Evolutionary conservation across 92 coral and sea anemone genomes (phyloP).

Genomic region (Palythoa heliodiscus): DNA sequence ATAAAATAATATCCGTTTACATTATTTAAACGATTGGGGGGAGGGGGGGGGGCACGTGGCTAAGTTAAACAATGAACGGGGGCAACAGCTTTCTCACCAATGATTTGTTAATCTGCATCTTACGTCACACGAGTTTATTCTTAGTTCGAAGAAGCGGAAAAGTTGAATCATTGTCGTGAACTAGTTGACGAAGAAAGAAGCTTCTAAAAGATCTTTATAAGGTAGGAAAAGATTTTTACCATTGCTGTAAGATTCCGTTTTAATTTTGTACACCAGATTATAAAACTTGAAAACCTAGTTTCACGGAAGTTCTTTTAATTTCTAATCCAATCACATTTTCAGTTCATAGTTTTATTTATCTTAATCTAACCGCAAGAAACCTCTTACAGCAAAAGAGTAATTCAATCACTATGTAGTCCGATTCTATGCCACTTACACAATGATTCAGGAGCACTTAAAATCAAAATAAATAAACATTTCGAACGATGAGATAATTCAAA

Average conservation of each 20-base stretch:
- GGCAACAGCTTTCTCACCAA: too few relatives aligned
- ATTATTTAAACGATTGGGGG: too few relatives aligned
- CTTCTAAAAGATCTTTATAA: neutral
- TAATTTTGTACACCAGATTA: neutral
- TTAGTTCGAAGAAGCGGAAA: neutral
- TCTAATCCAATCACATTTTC: neutral
- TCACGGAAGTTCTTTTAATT: neutral
- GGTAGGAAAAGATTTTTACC: neutral
- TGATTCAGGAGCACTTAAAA: neutral
- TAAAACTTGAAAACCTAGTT: neutral
- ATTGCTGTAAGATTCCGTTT: neutral
- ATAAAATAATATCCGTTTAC: too few relatives aligned
- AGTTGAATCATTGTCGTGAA: neutral
- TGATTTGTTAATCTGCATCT: too few relatives aligned
- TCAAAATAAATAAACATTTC: neutral
- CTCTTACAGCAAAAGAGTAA: neutral
- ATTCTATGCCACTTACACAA: neutral
- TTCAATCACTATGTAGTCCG: neutral
- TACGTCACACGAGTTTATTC: neutral
- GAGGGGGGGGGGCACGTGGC: too few relatives aligned
- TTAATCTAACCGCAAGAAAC: neutral
- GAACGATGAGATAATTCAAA: too few relatives aligned
- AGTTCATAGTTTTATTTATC: neutral
- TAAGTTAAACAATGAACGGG: too few relatives aligned
- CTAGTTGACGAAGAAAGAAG: neutral